phyloP scores from a whole-genome alignment of 2,797 vertebrate genomes.

The Tokudaia tokunoshimensis region DNA sequence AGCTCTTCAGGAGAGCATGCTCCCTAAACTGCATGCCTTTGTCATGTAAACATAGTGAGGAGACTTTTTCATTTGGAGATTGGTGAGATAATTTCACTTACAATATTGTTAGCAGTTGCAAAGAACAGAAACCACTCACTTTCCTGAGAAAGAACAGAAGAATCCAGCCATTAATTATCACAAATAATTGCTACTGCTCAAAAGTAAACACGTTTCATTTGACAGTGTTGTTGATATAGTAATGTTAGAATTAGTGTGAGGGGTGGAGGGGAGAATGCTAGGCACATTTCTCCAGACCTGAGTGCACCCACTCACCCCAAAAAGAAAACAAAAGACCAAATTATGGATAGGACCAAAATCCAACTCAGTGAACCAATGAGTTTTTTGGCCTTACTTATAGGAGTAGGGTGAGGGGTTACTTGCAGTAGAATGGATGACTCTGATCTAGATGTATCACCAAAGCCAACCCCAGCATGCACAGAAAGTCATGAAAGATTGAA shows the following conservation, averaged over 20 bases:
- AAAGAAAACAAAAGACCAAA: neutral
- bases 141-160: neutral
- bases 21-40: neutral
- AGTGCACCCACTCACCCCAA: neutral
- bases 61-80: neutral
- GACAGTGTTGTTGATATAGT: neutral
- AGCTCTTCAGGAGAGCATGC: neutral
- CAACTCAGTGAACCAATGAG: neutral
- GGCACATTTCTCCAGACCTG: neutral
- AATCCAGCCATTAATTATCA: neutral
- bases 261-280: neutral
- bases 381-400: neutral
- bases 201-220: neutral
- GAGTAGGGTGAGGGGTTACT: neutral
- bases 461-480: neutral
- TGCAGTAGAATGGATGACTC: neutral
- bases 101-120: neutral
- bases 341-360: neutral
- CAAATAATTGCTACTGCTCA: neutral
- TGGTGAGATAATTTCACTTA: neutral
- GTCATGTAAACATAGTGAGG: neutral
- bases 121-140: neutral
- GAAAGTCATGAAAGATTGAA: neutral
- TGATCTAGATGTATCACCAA: neutral
- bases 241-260: neutral